These are phyloP conservation scores for Lethenteron reissneri DNA, from an alignment of 2,113 vertebrate genomes.

Conservation along the genomic window DNA sequence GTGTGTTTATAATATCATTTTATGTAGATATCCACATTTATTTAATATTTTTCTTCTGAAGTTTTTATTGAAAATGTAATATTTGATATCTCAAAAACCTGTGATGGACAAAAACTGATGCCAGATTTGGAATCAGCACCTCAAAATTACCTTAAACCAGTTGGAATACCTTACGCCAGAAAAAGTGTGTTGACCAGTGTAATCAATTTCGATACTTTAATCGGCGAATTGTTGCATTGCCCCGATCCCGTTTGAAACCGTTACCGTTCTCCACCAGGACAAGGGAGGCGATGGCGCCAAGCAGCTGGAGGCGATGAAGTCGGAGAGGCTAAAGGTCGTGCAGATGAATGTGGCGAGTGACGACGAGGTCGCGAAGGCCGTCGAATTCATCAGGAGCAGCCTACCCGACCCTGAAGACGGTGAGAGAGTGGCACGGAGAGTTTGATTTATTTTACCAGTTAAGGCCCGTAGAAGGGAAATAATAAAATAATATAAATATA, in stretches of 20 bases:
- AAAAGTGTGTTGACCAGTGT: background rate
- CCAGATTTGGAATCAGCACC: too few species aligned
- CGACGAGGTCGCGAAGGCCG: slow-evolving; percentile 31
- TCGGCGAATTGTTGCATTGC: background rate
- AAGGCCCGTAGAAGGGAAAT: too few species aligned
- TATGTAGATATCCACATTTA: background rate
- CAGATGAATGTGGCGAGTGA: slow-evolving; percentile 61
- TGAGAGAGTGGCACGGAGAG: slow-evolving; percentile 11
- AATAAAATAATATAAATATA: too few species aligned
- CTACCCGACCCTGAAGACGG: slow-evolving; percentile 31
- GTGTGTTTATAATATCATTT: background rate
- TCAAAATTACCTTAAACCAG: too few species aligned
- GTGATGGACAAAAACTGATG: too few species aligned
- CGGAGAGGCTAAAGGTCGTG: slow-evolving; percentile 40
- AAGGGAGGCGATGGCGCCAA: slow-evolving; percentile 30
- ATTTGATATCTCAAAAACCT: too few species aligned
- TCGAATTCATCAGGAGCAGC: slow-evolving; percentile 25
- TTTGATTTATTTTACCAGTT: background rate
- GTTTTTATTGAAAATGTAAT: too few species aligned
- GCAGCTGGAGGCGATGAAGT: slow-evolving; percentile 29
- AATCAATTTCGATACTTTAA: background rate
- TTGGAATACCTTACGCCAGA: background rate
- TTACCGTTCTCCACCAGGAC: slow-evolving; percentile 20
- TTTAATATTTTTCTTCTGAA: too few species aligned
- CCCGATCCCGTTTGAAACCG: background rate